Percentiles rank a stretch among this genome's conserved stretches.
These are phyloP conservation scores for Ptychochromis oligacanthus DNA, from an alignment of 2,113 vertebrate species.

Conservation along the genomic window DNA sequence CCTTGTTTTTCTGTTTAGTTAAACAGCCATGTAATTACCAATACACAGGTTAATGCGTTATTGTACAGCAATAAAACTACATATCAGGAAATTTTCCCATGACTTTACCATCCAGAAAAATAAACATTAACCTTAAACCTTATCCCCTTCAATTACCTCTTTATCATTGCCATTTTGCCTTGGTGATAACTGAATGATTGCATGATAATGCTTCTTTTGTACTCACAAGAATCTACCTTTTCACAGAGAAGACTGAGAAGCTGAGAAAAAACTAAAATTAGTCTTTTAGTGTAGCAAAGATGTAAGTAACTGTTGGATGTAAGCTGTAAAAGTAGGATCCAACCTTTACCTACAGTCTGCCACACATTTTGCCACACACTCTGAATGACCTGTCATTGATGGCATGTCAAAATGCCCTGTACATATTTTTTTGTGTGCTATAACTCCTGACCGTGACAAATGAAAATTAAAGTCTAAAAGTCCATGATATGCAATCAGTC, in stretches of 20 bases:
- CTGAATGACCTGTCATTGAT: background rate
- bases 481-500: conserved; percentile 28
- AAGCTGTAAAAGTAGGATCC: background rate
- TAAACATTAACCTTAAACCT: background rate
- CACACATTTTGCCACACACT: background rate
- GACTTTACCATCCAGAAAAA: background rate
- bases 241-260: background rate
- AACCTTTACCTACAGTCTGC: background rate
- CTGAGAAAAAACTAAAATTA: background rate
- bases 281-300: background rate
- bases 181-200: background rate
- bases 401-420: background rate
- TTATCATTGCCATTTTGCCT: background rate
- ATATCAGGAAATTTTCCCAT: background rate
- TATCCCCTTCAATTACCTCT: background rate
- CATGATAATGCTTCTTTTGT: background rate
- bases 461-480: background rate
- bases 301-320: background rate
- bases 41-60: background rate
- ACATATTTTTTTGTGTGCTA: background rate
- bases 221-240: background rate
- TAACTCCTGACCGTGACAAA: background rate
- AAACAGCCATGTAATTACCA: background rate
- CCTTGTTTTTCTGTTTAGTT: background rate
- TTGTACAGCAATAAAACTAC: background rate